Percentiles rank a stretch among this genome's conserved stretches.
phyloP scores from a whole-genome alignment of 64 coral and sea anemone genomes.

The Orbicella faveolata region DNA sequence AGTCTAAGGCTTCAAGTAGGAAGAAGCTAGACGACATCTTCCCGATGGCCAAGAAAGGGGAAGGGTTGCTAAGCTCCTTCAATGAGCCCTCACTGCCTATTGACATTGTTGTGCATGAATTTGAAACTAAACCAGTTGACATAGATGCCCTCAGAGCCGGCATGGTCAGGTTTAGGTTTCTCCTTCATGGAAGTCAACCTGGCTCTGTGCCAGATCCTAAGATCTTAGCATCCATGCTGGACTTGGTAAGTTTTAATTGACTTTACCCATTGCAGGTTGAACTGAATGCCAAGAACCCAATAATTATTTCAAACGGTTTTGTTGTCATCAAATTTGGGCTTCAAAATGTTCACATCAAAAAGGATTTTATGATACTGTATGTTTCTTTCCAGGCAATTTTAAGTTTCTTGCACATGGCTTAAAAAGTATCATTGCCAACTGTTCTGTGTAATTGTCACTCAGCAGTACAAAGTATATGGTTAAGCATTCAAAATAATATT shows the following conservation, averaged over 20 bases:
- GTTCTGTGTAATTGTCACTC: background rate
- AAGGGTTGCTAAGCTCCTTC: background rate
- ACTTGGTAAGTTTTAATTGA: conserved; percentile 57
- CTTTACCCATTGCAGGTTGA: background rate
- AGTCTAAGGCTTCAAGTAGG: conserved; percentile 64
- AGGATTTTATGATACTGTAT: too few species aligned
- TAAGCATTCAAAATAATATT: background rate
- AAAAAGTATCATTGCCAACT: too few species aligned
- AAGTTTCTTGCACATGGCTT: too few species aligned
- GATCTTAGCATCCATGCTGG: conserved; percentile 85
- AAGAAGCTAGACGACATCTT: conserved; percentile 83
- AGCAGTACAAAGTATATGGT: background rate
- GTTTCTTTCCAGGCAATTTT: too few species aligned
- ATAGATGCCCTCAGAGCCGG: conserved; percentile 70
- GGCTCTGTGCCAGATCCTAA: conserved; percentile 80
- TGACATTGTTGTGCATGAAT: conserved; percentile 82
- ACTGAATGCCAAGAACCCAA: too few species aligned
- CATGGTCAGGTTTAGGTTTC: conserved; percentile 75
- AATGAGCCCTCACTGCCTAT: conserved; percentile 31
- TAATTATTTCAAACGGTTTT: too few species aligned
- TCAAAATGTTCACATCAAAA: too few species aligned
- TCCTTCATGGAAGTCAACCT: conserved; percentile 70
- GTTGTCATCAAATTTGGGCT: too few species aligned
- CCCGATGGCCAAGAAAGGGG: conserved; percentile 29
- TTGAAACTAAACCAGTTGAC: conserved; percentile 82